phyloP scores from a whole-genome alignment of 37 sponge, comb jelly and placozoan genomes.

The Halichondria panicea region DNA sequence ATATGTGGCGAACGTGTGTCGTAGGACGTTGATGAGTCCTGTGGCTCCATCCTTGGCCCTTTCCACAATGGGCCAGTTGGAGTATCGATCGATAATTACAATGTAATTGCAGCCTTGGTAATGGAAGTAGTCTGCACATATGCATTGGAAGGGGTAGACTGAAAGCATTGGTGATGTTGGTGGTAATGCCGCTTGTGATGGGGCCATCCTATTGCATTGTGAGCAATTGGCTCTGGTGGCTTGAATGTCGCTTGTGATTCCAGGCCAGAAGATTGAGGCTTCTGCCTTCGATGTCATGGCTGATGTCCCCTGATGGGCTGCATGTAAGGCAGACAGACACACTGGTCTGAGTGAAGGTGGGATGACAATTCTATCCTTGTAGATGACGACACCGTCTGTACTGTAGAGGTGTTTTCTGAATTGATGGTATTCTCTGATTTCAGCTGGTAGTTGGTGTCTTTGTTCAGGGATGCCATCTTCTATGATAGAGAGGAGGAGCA shows the following conservation, averaged over 20 bases:
- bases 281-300: constrained; percentile 37
- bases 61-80: constrained; percentile 44
- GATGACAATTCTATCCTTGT: constrained; percentile 43
- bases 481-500: not conserved
- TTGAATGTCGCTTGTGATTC: constrained; percentile 44
- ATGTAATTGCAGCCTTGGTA: constrained; percentile 32
- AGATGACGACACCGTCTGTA: constrained; percentile 35
- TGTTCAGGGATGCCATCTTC: constrained; percentile 40
- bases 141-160: constrained; percentile 42
- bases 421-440: constrained; percentile 32
- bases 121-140: constrained; percentile 46
- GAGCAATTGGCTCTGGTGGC: constrained; percentile 36
- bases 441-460: constrained; percentile 17
- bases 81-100: constrained; percentile 40
- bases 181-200: constrained; percentile 31
- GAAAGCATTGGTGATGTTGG: constrained; percentile 25
- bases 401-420: constrained; percentile 42
- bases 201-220: constrained; percentile 43
- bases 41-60: constrained; percentile 29
- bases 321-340: constrained; percentile 18
- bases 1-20: constrained; percentile 40
- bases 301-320: constrained; percentile 26
- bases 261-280: constrained; percentile 41
- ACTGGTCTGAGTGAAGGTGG: constrained; percentile 23
- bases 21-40: constrained; percentile 22